A percentile compares a stretch with the other conserved stretches of the same genome.
Conservation (phyloP, 2,888 invertebrate genomes). For the Plutella xylostella region DNA sequence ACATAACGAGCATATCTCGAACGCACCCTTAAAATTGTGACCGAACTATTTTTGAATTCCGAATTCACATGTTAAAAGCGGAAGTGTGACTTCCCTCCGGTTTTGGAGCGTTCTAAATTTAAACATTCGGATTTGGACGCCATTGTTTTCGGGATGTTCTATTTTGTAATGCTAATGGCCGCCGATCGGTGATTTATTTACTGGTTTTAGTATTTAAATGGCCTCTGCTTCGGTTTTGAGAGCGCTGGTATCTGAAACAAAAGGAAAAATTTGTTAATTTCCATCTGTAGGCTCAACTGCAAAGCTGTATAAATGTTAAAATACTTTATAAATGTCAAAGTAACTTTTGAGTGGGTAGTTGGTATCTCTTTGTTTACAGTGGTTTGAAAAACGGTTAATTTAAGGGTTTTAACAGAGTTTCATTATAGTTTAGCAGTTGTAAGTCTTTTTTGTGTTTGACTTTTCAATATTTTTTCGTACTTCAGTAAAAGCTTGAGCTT, state of each 20-base stretch:
- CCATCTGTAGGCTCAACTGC: too few species aligned
- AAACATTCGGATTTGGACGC: slow-evolving; percentile 33
- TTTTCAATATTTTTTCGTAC: too few species aligned
- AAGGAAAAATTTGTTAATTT: too few species aligned
- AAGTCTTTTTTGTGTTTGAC: too few species aligned
- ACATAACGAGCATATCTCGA: slow-evolving; percentile 42
- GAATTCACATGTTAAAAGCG: slow-evolving; percentile 47
- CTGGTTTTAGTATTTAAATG: not conserved
- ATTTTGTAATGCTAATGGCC: not conserved
- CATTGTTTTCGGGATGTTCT: slow-evolving; percentile 40
- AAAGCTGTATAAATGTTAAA: too few species aligned
- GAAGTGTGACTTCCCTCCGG: slow-evolving; percentile 40
- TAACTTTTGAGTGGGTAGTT: too few species aligned
- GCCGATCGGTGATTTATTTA: not conserved
- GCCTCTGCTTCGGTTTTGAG: not conserved
- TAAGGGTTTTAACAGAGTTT: too few species aligned
- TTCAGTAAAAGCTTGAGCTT: too few species aligned
- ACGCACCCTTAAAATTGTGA: not conserved
- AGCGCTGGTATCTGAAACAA: not conserved
- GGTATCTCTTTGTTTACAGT: too few species aligned
- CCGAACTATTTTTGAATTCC: slow-evolving; percentile 29
- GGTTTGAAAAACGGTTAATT: too few species aligned
- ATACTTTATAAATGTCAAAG: too few species aligned
- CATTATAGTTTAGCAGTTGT: too few species aligned
- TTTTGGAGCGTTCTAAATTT: slow-evolving; percentile 31